phyloP scores from a whole-genome alignment of 2,797 vertebrate species.

The Enteromius mattozi region DNA sequence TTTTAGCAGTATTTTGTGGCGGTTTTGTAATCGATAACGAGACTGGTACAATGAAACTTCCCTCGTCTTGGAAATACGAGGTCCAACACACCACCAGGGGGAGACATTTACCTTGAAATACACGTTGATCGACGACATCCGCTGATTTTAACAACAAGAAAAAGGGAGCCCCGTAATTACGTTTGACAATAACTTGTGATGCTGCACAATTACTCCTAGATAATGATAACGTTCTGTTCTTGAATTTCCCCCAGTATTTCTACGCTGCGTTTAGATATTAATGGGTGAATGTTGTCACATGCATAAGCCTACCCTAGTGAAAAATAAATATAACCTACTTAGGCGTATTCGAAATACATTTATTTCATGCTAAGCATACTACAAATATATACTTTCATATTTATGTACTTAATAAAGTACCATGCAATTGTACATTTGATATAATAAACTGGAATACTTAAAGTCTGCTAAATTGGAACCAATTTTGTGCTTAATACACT shows the following conservation, averaged over 20 bases:
- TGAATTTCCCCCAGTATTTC: background rate
- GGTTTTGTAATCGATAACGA: background rate
- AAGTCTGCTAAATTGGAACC: too few relatives aligned
- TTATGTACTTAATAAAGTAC: too few relatives aligned
- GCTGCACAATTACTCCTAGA: background rate
- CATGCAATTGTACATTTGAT: too few relatives aligned
- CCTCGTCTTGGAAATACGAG: background rate
- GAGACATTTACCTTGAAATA: conserved; percentile 67
- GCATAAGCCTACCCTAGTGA: background rate
- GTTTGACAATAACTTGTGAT: background rate
- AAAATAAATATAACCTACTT: too few relatives aligned
- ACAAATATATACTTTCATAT: too few relatives aligned
- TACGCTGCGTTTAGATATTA: background rate
- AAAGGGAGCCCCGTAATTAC: background rate
- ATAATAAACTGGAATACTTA: too few relatives aligned
- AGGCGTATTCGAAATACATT: too few relatives aligned
- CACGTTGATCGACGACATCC: background rate
- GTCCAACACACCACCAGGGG: conserved; percentile 67
- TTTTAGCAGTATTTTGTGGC: background rate
- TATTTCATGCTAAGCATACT: too few relatives aligned
- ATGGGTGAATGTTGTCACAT: background rate
- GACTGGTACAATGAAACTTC: too few relatives aligned
- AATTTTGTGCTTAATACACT: too few relatives aligned
- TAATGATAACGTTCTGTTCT: background rate
- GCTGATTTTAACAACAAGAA: background rate